Conservation (phyloP, 2,888 invertebrate genomes). For the Stenchaetothrips biformis region DNA sequence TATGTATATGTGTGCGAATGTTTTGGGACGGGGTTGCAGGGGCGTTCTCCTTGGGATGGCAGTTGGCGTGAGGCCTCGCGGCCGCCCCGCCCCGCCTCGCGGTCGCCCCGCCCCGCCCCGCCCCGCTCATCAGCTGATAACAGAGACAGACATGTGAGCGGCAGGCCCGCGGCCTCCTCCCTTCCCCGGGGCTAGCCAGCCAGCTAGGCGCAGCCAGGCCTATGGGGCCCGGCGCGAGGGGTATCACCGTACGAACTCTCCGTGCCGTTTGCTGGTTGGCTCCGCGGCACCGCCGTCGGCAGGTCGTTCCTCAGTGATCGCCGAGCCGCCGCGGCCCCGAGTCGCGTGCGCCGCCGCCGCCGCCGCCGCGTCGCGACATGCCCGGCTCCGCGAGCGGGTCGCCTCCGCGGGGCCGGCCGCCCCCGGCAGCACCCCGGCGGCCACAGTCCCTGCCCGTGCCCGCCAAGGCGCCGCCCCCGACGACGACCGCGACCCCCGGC, state of each 20-base stretch:
- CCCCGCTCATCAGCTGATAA: background rate
- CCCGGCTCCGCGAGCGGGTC: background rate
- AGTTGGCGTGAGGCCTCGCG: background rate
- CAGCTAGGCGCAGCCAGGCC: background rate
- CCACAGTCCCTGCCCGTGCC: conserved; percentile 1
- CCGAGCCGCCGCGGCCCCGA: background rate
- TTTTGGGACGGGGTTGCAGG: too few species aligned
- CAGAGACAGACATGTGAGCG: background rate
- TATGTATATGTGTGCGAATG: too few species aligned
- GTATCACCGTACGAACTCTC: background rate
- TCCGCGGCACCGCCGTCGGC: too few species aligned
- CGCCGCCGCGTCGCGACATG: background rate
- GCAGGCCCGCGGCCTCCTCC: background rate
- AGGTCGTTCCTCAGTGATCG: background rate
- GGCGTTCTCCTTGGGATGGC: too few species aligned
- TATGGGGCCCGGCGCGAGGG: background rate
- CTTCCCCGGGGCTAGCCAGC: background rate
- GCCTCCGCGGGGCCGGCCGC: background rate
- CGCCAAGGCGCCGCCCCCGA: conserved; percentile 25
- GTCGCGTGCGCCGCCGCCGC: background rate
- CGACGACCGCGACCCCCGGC: conserved; percentile 33
- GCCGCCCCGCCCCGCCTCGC: background rate
- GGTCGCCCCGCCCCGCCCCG: background rate
- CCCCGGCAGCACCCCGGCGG: background rate
- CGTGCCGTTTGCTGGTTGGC: background rate